Evolutionary conservation across 2,888 invertebrate species (phyloP).

Genomic region (Ormyrus rosae): DNA sequence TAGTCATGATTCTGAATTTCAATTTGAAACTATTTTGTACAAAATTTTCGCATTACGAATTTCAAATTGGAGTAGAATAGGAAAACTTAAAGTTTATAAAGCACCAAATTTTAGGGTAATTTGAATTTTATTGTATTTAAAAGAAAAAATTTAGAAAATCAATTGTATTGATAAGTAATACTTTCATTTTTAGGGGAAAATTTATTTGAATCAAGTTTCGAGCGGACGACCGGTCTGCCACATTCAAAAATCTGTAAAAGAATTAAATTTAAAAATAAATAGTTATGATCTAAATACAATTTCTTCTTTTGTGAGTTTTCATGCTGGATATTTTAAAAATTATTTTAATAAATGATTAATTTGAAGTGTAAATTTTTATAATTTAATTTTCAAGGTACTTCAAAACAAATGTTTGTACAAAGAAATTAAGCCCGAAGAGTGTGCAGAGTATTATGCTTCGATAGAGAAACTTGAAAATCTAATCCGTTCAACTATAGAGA

Average conservation of each 20-base stretch:
- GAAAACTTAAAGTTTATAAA: constrained; percentile 85
- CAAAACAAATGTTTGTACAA: constrained; percentile 84
- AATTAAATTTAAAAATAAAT: constrained; percentile 89
- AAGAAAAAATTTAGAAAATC: not conserved
- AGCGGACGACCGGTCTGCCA: constrained; percentile 94
- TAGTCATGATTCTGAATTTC: constrained; percentile 95
- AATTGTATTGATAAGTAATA: not conserved
- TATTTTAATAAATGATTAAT: too few species aligned
- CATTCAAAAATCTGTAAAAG: constrained; percentile 93
- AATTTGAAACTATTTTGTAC: constrained; percentile 92
- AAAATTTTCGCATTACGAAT: constrained; percentile 86
- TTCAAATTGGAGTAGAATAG: constrained; percentile 94
- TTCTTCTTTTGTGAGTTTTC: constrained; percentile 79
- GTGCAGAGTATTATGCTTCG: constrained; percentile 82
- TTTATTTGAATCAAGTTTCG: constrained; percentile 70
- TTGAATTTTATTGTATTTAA: not conserved
- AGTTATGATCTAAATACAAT: constrained; percentile 94
- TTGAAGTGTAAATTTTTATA: constrained; percentile 24
- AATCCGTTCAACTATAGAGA: constrained; percentile 89
- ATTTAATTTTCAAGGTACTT: constrained; percentile 76
- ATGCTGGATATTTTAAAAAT: too few species aligned
- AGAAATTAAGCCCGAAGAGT: constrained; percentile 84
- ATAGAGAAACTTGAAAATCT: constrained; percentile 84
- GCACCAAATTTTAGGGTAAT: constrained; percentile 71
- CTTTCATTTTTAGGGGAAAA: constrained; percentile 65